Evolutionary conservation across 2,113 vertebrate genomes (phyloP).

Genomic region (Sisor rabdophorus): DNA sequence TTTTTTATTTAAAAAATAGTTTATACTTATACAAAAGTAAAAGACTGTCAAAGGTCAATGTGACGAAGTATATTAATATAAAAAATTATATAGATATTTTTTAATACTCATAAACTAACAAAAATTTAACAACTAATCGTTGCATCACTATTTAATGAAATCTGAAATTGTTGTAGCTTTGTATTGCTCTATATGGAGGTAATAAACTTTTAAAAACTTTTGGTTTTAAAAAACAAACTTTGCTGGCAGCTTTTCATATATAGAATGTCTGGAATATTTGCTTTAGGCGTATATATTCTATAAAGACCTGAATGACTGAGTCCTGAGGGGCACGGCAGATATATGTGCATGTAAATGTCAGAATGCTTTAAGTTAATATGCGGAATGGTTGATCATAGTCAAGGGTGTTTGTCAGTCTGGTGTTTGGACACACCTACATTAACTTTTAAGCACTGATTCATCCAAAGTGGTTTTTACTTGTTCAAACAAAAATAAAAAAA

Average conservation of each 20-base stretch:
- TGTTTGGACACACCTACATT: too few species aligned
- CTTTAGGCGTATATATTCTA: conserved; percentile 12
- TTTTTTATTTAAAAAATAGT: too few species aligned
- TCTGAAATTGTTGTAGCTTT: not conserved
- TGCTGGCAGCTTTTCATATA: conserved; percentile 2
- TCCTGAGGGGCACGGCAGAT: conserved; percentile 21
- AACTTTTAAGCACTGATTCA: not conserved
- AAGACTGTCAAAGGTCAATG: too few species aligned
- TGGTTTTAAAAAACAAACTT: conserved; percentile 1
- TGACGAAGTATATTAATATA: too few species aligned
- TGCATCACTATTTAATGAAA: conserved; percentile 10
- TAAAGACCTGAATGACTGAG: conserved; percentile 5
- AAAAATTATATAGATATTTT: too few species aligned
- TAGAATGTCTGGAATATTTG: conserved; percentile 25
- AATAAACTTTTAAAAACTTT: not conserved
- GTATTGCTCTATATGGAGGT: not conserved
- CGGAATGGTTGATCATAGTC: not conserved
- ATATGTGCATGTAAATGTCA: conserved; percentile 13
- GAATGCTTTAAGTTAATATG: not conserved
- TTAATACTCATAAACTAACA: too few species aligned
- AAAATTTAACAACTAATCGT: too few species aligned
- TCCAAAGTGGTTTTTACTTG: not conserved
- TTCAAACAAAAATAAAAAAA: too few species aligned
- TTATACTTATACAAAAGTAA: too few species aligned
- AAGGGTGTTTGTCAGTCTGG: not conserved